Percentiles rank a stretch among this genome's conserved stretches.
phyloP scores from a whole-genome alignment of 1,140 invertebrate species.

The Lepidurus packardi region DNA sequence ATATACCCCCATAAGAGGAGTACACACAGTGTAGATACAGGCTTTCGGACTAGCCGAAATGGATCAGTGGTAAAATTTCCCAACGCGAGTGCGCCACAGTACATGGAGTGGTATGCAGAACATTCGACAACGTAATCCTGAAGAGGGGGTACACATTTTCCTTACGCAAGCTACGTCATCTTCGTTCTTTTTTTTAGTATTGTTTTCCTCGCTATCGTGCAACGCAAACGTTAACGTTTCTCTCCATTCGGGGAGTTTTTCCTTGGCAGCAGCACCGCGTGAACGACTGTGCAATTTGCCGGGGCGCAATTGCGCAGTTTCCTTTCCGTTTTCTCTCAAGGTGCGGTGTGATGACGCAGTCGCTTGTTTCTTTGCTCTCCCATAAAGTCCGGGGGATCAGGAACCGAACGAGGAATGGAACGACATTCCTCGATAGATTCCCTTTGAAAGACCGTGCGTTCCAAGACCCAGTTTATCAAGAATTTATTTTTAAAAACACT shows the following conservation, averaged over 20 bases:
- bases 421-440: not conserved
- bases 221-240: not conserved
- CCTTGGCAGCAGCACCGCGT: not conserved
- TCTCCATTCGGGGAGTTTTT: not conserved
- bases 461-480: not conserved
- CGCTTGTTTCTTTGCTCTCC: not conserved
- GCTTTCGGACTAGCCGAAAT: no score
- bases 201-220: not conserved
- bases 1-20: no score
- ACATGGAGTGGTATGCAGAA: no score
- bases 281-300: not conserved
- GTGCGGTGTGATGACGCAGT: not conserved
- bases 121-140: no score
- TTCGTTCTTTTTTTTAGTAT: not conserved
- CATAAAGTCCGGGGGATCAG: not conserved
- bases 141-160: not conserved
- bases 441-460: not conserved
- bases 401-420: not conserved
- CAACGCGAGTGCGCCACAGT: no score
- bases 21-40: no score
- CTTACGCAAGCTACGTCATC: not conserved
- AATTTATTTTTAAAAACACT: no score
- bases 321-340: not conserved
- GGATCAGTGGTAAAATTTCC: no score
- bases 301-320: slow-evolving; percentile 17